phyloP scores from a whole-genome alignment of 2,113 vertebrate genomes.

The Poeciliopsis occidentalis region DNA sequence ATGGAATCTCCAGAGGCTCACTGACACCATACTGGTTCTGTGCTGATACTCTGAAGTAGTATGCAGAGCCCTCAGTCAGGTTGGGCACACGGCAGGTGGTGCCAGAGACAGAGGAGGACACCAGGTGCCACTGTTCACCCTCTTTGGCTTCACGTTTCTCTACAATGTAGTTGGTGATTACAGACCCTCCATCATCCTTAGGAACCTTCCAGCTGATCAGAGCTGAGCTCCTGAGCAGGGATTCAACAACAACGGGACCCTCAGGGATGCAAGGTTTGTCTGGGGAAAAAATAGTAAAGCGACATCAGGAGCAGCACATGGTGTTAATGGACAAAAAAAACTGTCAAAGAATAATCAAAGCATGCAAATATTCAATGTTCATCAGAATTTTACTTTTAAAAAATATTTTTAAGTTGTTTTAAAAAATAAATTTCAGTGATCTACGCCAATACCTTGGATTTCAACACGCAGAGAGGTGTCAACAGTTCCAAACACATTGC shows the following conservation, averaged over 20 bases:
- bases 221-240: constrained; percentile 91
- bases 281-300: constrained; percentile 50
- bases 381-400: no score
- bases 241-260: constrained; percentile 92
- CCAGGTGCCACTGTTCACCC: constrained; percentile 92
- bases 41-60: constrained; percentile 98
- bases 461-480: constrained; percentile 91
- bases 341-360: neutral
- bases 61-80: constrained; percentile 90
- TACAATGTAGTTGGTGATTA: constrained; percentile 96
- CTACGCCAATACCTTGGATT: constrained; percentile 90
- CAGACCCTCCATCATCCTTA: constrained; percentile 91
- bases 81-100: constrained; percentile 93
- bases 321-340: neutral
- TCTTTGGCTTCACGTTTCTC: constrained; percentile 97
- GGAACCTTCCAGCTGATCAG: constrained; percentile 97
- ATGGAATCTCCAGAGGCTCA: constrained; percentile 90
- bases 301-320: neutral
- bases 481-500: constrained; percentile 90
- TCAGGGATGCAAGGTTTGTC: constrained; percentile 93
- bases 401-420: neutral
- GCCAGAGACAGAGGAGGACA: constrained; percentile 92
- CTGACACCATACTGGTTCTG: constrained; percentile 97
- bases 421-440: neutral
- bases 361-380: neutral